phyloP scores from a whole-genome alignment of 2,797 vertebrate species.

The Triplophysa yarkandensis region DNA sequence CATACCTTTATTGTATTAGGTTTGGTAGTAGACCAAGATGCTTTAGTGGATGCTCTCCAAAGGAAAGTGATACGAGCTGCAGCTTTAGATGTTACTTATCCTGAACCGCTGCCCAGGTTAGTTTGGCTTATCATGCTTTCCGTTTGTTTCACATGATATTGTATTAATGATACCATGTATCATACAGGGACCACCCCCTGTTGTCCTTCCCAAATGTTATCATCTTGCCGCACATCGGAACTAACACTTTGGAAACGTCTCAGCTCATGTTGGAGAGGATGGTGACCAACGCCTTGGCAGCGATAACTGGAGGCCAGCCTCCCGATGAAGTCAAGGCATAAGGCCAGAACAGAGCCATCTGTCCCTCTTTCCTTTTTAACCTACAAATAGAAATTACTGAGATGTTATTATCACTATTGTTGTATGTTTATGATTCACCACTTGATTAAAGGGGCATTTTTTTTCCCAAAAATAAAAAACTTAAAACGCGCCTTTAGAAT shows the following conservation, averaged over 20 bases:
- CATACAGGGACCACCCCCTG: conserved; percentile 73
- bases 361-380: conserved; percentile 3
- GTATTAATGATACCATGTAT: background rate
- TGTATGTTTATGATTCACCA: background rate
- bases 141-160: background rate
- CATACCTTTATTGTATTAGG: conserved; percentile 63
- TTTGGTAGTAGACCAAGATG: conserved; percentile 79
- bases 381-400: background rate
- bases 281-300: conserved; percentile 71
- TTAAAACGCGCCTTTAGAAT: too few species aligned
- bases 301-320: conserved; percentile 62
- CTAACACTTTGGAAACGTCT: conserved; percentile 62
- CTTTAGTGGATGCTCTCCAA: conserved; percentile 77
- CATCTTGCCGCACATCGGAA: conserved; percentile 73
- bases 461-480: too few species aligned
- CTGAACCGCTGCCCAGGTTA: conserved; percentile 71
- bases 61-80: conserved; percentile 73
- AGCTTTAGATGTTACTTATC: conserved; percentile 79
- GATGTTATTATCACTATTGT: background rate
- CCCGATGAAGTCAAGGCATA: conserved; percentile 69
- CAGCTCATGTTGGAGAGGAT: conserved; percentile 68
- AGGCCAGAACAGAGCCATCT: conserved; percentile 30
- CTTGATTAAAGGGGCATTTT: background rate
- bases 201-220: conserved; percentile 73
- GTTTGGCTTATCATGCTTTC: background rate